Conservation (phyloP, 1,140 invertebrate species). For the Berghia stephanieae region DNA sequence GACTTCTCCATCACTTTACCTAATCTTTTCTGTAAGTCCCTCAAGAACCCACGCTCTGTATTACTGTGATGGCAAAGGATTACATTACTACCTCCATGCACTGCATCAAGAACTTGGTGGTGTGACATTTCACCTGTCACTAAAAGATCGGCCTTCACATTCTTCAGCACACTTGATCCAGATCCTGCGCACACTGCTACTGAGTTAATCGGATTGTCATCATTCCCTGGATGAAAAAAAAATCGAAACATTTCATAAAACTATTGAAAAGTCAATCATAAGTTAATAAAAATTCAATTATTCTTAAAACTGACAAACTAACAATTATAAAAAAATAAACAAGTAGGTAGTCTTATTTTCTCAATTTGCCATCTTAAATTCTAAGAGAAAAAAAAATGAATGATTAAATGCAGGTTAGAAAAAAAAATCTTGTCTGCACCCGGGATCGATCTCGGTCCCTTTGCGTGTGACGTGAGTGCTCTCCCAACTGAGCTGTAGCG, state of each 20-base stretch:
- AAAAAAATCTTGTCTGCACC: too few relatives aligned
- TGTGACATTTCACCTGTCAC: conserved; percentile 96
- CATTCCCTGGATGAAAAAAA: conserved; percentile 40
- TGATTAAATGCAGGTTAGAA: too few relatives aligned
- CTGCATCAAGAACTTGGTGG: conserved; percentile 87
- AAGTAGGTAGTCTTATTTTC: too few relatives aligned
- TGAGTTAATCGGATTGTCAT: conserved; percentile 65
- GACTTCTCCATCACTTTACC: conserved; percentile 68
- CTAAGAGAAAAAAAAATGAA: too few relatives aligned
- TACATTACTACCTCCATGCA: conserved; percentile 74
- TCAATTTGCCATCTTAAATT: too few relatives aligned
- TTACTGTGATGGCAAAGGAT: conserved; percentile 95
- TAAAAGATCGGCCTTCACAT: conserved; percentile 80
- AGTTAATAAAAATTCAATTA: background rate
- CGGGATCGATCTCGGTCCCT: too few relatives aligned
- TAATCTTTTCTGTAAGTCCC: conserved; percentile 57
- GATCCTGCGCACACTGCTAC: conserved; percentile 92
- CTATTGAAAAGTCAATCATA: background rate
- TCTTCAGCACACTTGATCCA: conserved; percentile 78
- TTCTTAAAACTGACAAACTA: background rate
- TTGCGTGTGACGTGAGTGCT: too few relatives aligned
- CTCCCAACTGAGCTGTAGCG: too few relatives aligned
- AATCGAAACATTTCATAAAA: background rate
- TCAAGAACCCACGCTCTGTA: conserved; percentile 89
- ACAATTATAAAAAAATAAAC: background rate